Base-by-base conservation (phyloP, 92 coral and sea anemone species). In the Chrysogorgia sp. region DNA sequence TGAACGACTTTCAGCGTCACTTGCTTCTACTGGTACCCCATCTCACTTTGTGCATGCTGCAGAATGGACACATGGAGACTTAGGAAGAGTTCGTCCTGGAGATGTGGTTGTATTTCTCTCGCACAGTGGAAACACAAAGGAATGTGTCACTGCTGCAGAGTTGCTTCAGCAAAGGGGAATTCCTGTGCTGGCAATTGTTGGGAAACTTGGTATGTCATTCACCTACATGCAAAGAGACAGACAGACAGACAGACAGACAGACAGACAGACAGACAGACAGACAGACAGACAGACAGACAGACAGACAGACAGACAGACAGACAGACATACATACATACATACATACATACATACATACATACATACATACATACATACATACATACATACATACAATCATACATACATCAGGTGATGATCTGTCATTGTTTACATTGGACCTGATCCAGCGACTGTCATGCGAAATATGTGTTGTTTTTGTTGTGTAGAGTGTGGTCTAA, bases 121-220 rank as follows among this genome's bases (percentile, higher is more conserved):
- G 2, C 78, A 71, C 78, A 71, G 78, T 53, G 78, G 78, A 17
- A 71, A 71, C 32, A 71, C 78, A 0, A 71, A 71, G 64, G 78
- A 71, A 30, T 71, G 78, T 53, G 78, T 71, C 2, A 58, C 52
- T 32, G 78, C 78, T 12, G 78, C 78, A 3, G 43, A 71, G 32
- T 52, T 71, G 78, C 23, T 71, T 7, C 56, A 52, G 48, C 60
- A 71, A 28, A 56, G 78, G 8, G 78, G 78, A 33, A 71, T 71
- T 10, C 50, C 62, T 50, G 78, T 71, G 29, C 49, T 71, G 17
- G 50, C 78, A 9, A 71, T 71, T 71, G 78, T 71, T 53, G 78
- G 78, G 34, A 71, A 71, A 55, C 17, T 22, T 71, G 78, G 78
- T 71, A 71, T 7, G 6, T 19, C 17, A 53, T 17, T 19, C n/a